Base-by-base conservation (phyloP, 2,888 invertebrate species). In the Mongoloraphidia duomilia region DNA sequence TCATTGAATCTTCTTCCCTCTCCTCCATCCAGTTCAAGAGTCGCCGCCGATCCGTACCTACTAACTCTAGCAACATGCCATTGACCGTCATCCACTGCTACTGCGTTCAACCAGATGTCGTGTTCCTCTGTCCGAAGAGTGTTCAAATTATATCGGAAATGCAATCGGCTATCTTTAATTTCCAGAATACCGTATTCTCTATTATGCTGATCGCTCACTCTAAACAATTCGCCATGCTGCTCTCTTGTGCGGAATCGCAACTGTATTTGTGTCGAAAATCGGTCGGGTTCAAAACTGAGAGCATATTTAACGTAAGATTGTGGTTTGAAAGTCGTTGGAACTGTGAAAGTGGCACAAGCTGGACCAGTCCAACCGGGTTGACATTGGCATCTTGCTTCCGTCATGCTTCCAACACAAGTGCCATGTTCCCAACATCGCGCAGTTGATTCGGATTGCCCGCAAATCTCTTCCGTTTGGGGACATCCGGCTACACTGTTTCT, bases 281-380 rank as follows among this genome's bases (percentile, higher is more conserved):
- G 77, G 61, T 93, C 90, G 0, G 93, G 93, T 63, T 93, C 92
- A 64, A 93, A 94, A 58, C 91, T 91, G 35, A 96, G 71, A 2
- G 93, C 92, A 65, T 95, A 96, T 65, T 94, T 93, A n/a, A 96
- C 92, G 66, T 94, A 96, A 56, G 93, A 93, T 65, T 92, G 89
- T 1, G 86, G 83, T 62, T 90, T 84, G 67, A 96, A 94, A 52
- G 93, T 93, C 1, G 92, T 89, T 0, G 92, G 90, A 43, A 85
- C 84, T 0, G 92, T 93, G 46, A 84, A 81, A 41, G 84, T 77
- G 59, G 84, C 83, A 63, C 92, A 92, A 0, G 86, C 82, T 0
- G 88, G 87, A 9, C 96, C 96, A 1, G 88, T 88, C 84, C 87
- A 98, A 9, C 97, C 97, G 0, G 96, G 93, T 57, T 86, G 82